phyloP scores from a whole-genome alignment of 1,140 invertebrate genomes.

The Plectus sambesii region DNA sequence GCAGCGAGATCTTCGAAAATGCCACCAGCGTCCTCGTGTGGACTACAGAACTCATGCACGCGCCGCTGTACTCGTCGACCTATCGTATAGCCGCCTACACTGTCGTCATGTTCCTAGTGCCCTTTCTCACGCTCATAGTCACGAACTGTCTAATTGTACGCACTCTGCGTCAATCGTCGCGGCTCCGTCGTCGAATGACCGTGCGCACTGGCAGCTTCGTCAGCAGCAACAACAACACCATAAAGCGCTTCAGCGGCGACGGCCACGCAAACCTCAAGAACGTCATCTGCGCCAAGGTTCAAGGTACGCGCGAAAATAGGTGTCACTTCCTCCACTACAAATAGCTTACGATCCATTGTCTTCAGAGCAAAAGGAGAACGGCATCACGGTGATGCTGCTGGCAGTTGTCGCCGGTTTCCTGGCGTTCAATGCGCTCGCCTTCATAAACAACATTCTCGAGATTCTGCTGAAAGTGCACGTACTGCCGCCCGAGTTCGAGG shows the following conservation, averaged over 20 bases:
- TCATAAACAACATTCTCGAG: slow-evolving; percentile 23
- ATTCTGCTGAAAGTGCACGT: neutral
- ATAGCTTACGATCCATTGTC: no score
- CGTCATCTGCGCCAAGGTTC: no score
- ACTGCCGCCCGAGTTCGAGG: neutral
- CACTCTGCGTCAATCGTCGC: slow-evolving; percentile 16
- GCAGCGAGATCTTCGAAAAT: slow-evolving; percentile 1
- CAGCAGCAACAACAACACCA: no score
- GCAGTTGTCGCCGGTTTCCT: slow-evolving; percentile 20
- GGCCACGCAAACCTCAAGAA: no score
- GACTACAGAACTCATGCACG: slow-evolving; percentile 18
- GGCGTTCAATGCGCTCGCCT: slow-evolving; percentile 21
- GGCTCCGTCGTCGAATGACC: no score
- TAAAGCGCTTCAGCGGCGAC: no score
- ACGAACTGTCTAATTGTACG: slow-evolving; percentile 17
- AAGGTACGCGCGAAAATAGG: no score
- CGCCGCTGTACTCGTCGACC: slow-evolving; percentile 10
- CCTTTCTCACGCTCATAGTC: slow-evolving; percentile 16
- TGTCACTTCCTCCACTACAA: no score
- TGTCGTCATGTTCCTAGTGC: slow-evolving; percentile 24
- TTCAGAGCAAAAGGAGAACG: slow-evolving; percentile 17
- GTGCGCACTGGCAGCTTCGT: no score
- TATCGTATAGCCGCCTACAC: slow-evolving; percentile 22
- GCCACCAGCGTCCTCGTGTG: slow-evolving; percentile 11
- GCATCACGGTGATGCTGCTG: slow-evolving; percentile 21